A percentile compares a stretch with the other conserved stretches of the same genome.
phyloP scores from a whole-genome alignment of 2,113 vertebrate species.

The Pterocles burchelli region DNA sequence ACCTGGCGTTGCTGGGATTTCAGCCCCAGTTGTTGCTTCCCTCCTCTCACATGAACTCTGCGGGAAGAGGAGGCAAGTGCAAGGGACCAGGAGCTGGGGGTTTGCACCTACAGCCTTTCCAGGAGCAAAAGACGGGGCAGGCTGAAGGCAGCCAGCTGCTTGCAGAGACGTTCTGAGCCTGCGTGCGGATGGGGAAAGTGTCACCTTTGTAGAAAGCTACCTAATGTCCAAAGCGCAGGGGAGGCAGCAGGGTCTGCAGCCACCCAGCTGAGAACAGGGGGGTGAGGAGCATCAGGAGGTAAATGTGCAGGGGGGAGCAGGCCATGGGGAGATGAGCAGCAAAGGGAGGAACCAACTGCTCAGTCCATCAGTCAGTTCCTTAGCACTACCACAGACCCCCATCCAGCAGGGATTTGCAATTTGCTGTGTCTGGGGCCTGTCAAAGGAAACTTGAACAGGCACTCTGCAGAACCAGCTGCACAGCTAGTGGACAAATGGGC shows the following conservation, averaged over 20 bases:
- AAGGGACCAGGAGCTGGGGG: not conserved
- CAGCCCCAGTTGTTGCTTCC: not conserved
- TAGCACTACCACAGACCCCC: not conserved
- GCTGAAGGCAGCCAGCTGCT: not conserved
- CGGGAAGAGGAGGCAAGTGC: not conserved
- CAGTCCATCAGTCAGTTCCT: not conserved
- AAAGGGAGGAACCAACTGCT: not conserved
- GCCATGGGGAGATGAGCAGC: not conserved
- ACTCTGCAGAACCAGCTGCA: not conserved
- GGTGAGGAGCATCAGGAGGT: accelerated
- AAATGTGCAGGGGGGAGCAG: accelerated
- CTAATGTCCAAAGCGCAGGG: accelerated
- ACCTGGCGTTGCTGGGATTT: not conserved
- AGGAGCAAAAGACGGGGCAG: not conserved
- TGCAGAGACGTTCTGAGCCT: not conserved
- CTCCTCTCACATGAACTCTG: conserved; percentile 13
- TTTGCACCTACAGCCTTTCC: not conserved
- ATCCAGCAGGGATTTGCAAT: not conserved
- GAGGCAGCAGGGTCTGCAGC: not conserved
- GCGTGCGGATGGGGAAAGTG: not conserved
- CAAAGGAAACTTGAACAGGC: not conserved
- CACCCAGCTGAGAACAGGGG: not conserved
- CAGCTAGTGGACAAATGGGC: not conserved
- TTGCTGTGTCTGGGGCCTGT: not conserved
- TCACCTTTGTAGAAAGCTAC: not conserved